Percentiles rank a stretch among this genome's conserved stretches.
Evolutionary conservation across 2,888 invertebrate species (phyloP).

Genomic region (Luperina nickerlii): DNA sequence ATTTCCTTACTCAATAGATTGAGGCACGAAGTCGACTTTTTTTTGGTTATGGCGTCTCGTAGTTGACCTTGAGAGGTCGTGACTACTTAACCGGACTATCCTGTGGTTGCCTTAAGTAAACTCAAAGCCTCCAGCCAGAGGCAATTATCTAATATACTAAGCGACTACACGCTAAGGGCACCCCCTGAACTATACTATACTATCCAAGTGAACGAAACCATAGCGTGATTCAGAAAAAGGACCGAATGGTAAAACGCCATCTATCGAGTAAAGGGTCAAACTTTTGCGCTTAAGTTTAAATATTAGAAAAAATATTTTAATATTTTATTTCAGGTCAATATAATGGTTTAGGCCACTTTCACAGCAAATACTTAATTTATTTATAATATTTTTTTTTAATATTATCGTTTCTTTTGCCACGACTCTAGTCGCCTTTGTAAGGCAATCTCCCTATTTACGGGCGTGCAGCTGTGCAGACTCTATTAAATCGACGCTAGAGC

Average conservation of each 20-base stretch:
- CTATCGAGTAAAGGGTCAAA: conserved; percentile 62
- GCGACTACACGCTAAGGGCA: too few relatives aligned
- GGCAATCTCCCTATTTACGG: conserved; percentile 80
- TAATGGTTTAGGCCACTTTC: not conserved
- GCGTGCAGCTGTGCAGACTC: conserved; percentile 75
- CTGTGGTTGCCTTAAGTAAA: too few relatives aligned
- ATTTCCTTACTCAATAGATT: conserved; percentile 99
- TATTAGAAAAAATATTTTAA: not conserved
- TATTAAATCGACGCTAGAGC: conserved; percentile 75
- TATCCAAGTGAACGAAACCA: conserved; percentile 56
- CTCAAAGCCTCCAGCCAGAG: too few relatives aligned
- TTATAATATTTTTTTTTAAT: not conserved
- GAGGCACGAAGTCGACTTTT: conserved; percentile 94
- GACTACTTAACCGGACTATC: too few relatives aligned
- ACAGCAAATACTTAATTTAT: not conserved
- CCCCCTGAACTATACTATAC: too few relatives aligned
- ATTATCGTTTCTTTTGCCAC: conserved; percentile 60
- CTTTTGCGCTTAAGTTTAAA: not conserved
- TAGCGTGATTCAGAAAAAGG: conserved; percentile 68
- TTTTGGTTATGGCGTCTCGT: too few relatives aligned
- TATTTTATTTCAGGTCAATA: not conserved
- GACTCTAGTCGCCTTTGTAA: conserved; percentile 72
- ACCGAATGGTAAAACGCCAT: conserved; percentile 70
- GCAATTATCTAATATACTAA: too few relatives aligned
- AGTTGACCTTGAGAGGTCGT: too few relatives aligned